Percentiles rank a stretch among this genome's conserved stretches.
Conservation (phyloP, 2,113 vertebrate species). For the Chionomys nivalis region DNA sequence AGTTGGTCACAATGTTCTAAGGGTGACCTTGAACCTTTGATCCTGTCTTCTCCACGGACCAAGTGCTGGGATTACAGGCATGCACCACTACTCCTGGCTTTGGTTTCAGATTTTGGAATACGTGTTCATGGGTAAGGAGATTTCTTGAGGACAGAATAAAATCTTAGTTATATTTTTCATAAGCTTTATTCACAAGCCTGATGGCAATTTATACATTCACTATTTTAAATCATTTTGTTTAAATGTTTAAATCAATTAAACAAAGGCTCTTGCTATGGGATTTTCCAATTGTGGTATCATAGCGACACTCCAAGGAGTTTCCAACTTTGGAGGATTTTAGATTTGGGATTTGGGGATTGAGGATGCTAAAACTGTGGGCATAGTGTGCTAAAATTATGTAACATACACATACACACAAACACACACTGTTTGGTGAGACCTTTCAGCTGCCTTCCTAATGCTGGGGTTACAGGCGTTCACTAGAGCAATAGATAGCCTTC, state of each 20-base stretch:
- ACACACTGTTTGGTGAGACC: neutral
- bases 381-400: neutral
- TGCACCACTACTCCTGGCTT: neutral
- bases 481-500: neutral
- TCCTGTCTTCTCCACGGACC: neutral
- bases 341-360: neutral
- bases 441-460: neutral
- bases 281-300: neutral
- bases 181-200: neutral
- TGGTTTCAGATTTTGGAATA: neutral
- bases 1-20: neutral
- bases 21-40: neutral
- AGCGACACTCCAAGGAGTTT: neutral
- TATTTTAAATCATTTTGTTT: neutral
- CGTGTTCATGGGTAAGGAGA: neutral
- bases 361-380: neutral
- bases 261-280: neutral
- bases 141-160: too few species aligned
- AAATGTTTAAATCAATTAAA: neutral
- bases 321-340: neutral
- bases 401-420: neutral
- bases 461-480: neutral
- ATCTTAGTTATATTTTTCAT: neutral
- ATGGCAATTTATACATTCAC: neutral
- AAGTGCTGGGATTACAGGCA: neutral